Evolutionary conservation across 2,888 invertebrate genomes (phyloP), one percentile per base, ranked within the genome.

Genomic region (Anarsia innoxiella): DNA sequence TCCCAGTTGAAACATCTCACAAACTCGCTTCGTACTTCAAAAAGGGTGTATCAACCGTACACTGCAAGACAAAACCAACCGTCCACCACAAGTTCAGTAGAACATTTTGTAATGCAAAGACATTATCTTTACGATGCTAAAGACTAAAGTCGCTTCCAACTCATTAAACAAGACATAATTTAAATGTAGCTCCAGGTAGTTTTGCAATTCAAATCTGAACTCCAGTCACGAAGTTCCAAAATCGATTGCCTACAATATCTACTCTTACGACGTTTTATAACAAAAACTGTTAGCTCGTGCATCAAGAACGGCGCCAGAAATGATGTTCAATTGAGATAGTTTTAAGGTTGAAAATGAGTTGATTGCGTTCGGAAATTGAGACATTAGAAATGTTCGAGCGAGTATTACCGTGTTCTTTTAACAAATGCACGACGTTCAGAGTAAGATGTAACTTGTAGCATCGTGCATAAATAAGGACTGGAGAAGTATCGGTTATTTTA

Each of bases 121-220:
- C 6, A n/a, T 9, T 31, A 6, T 19, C 49, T 36, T 51, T 68
- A 53, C 16, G 48, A 36, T 53, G 27, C 60, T 69, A 43, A 37
- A 25, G 15, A 25, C 34, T 26, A 45, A 30, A 42, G 37, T 35
- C 53, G 46, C 70, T 66, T 68, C 58, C 69, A 62, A 82, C 76
- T 83, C 83, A 84, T 84, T 84, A 84, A 83, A 82, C 79, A 82
- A 79, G 82, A 77, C 77, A 82, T 82, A 79, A 84, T 84, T 84
- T 83, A 82, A 76, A 72, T 66, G 64, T 59, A 56, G 48, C 43
- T 38, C 41, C 30, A 41, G 23, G 32, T 26, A 41, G 40, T 57
- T 56, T 49, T 54, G 57, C 40, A 76, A 60, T 70, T 59, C 49
- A 49, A 58, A 53, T 59, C 62, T 45, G 46, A 62, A 42, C 11